These are phyloP conservation scores for Clarias laeviceps DNA, from an alignment of 2,797 vertebrate species.

Conservation along the genomic window DNA sequence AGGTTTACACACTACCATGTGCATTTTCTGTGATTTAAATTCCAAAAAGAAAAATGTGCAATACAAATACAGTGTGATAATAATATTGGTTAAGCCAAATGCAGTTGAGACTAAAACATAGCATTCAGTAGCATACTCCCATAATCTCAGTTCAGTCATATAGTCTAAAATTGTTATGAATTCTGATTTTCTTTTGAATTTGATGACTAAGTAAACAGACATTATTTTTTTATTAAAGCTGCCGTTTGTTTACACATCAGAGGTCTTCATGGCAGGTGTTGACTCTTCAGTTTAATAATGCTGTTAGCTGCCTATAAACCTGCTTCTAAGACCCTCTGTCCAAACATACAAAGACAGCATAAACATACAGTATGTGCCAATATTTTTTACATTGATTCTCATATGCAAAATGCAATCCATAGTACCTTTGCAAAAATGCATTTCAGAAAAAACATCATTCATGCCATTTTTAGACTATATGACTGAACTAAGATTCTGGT, in stretches of 20 bases:
- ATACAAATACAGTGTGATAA: neutral
- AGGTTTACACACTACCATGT: neutral
- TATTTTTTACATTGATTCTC: neutral
- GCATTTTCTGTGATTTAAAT: neutral
- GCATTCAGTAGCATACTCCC: conserved; percentile 6
- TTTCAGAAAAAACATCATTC: neutral
- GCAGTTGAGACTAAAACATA: conserved; percentile 1
- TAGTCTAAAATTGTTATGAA: no score
- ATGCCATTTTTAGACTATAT: neutral
- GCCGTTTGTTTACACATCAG: conserved; percentile 35
- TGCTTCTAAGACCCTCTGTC: neutral
- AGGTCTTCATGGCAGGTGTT: conserved; percentile 24
- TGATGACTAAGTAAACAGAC: conserved; percentile 36
- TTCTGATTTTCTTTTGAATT: conserved; percentile 8
- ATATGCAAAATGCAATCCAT: neutral
- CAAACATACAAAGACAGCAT: conserved; percentile 1
- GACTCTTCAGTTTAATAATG: conserved; percentile 34
- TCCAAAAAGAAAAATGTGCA: neutral
- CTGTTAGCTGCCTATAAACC: conserved; percentile 14
- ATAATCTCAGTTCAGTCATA: no score
- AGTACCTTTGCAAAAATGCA: neutral
- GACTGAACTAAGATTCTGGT: conserved; percentile 5
- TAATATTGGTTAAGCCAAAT: neutral
- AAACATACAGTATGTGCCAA: neutral
- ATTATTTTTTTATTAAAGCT: conserved; percentile 24